Conservation (phyloP, 2,888 invertebrate species). For the Drosophila sordidapex region DNA sequence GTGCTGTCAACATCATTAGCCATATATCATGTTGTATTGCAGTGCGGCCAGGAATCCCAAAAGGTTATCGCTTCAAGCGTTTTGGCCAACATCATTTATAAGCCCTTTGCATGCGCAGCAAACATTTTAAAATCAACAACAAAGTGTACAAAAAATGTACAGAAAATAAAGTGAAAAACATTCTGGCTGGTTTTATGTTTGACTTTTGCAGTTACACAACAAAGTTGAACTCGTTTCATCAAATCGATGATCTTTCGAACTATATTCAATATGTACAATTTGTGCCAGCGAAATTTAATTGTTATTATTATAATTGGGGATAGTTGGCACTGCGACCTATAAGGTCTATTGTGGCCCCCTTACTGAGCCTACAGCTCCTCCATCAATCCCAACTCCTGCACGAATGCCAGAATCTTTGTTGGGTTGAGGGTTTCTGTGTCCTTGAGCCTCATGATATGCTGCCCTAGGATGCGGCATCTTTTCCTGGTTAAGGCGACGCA, state of each 20-base stretch:
- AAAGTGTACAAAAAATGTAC: background rate
- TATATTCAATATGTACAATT: background rate
- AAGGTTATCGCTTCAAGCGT: background rate
- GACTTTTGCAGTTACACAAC: background rate
- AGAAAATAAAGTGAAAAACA: background rate
- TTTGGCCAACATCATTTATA: background rate
- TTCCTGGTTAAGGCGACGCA: too few relatives aligned
- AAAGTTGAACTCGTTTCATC: background rate
- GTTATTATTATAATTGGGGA: too few relatives aligned
- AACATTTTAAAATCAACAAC: background rate
- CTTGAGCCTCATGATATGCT: too few relatives aligned
- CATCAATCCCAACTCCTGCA: too few relatives aligned
- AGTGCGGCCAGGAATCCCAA: background rate
- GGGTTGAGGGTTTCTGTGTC: too few relatives aligned
- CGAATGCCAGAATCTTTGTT: too few relatives aligned
- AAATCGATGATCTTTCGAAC: background rate
- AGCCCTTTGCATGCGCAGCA: background rate
- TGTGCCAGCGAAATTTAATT: background rate
- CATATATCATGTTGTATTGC: background rate
- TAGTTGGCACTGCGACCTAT: too few relatives aligned
- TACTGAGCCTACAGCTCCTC: too few relatives aligned
- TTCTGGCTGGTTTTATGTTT: background rate
- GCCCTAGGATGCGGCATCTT: too few relatives aligned
- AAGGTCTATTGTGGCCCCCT: too few relatives aligned
- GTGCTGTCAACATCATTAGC: slow-evolving; percentile 2